Base-by-base conservation (phyloP, 2,797 vertebrate species). In the Sarcophilus harrisii region DNA sequence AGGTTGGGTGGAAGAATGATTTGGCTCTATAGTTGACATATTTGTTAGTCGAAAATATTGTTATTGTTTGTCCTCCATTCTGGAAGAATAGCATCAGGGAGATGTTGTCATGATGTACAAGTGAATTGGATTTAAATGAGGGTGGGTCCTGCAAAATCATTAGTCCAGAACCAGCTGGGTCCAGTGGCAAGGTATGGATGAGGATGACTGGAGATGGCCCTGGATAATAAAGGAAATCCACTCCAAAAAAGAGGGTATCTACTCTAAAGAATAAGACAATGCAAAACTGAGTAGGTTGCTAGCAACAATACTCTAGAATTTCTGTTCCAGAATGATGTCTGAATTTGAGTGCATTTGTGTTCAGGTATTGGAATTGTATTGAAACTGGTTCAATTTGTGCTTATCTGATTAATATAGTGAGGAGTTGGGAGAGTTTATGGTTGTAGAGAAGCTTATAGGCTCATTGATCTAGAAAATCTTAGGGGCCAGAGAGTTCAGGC, bases 1-100 rank as follows among this genome's bases (percentile, higher is more conserved):
- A 29, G n/a, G 57, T 32, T 90, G 58, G 13, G 52, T 21, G 24
- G n/a, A 1, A 94, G 30, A 21, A 95, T 58, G 59, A 94, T 91
- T n/a, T 81, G 93, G 5, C 45, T 97, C 93, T 58, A 14, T 94
- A 57, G 94, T 66, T 91, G 38, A 1, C 21, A 90, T 60, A 89
- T 12, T 62, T 55, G 92, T 57, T 52, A 91, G 29, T 57, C 52
- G 59, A 96, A 95, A 95, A 57, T 55, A 52, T 52, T 52, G 54
- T 54, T 54, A 54, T 54, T 54, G 54, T 55, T 55, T 55, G 8
- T 11, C 54, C 54, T 55, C 54, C 9, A 55, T 55, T 55, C 54
- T 55, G 54, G 9, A 55, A 11, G 54, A 55, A 55, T 54, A 55
- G 11, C 54, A 55, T 55, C 54, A 55, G 54, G 54, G 54, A 11